Evolutionary conservation across 2,888 invertebrate species (phyloP), one percentile per base, ranked within the genome.

Genomic region (Achlya flavicornis): DNA sequence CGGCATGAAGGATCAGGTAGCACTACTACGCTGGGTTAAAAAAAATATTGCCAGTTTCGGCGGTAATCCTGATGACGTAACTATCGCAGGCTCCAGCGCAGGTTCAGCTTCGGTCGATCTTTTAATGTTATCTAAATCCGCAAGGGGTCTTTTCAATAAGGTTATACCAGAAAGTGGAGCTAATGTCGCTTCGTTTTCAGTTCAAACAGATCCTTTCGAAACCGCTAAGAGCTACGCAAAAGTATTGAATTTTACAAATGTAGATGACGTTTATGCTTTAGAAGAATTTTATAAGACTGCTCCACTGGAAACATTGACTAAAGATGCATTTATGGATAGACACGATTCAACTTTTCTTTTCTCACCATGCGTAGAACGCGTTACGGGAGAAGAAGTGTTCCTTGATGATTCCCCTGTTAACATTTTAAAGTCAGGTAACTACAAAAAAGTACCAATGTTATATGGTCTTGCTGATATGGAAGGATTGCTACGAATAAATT

Each of bases 401-500:
- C 72, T 88, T 10, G 72, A 75, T 3, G 75, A 83, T 43, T 70
- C 79, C 5, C 87, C 88, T 12, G 63, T 80, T 0, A 79, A 66
- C 63, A 85, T 87, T 64, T 62, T 88, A 26, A 78, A 75, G 61
- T 69, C 66, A n/a, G 78, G 79, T 5, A 63, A 72, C 7, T 83
- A 76, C 53, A 71, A 69, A 38, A 84, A 84, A 68, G 62, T 85
- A 4, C 88, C 88, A 0, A 67, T 85, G 59, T 66, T 88, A 4
- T 80, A 82, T 60, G 88, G 88, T 4, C 84, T 88, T 70, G 64
- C 83, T 10, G 77, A 82, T n/a, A 86, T 84, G 87, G 88, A 88
- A 72, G 88, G 88, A 4, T 65, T 83, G 26, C 7, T 84, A 0
- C 75, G 83, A 12, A 33, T 82, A 16, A 35, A 57, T 0, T 38